Conservation (phyloP, 2,888 invertebrate species). For the Eupeodes luniger region DNA sequence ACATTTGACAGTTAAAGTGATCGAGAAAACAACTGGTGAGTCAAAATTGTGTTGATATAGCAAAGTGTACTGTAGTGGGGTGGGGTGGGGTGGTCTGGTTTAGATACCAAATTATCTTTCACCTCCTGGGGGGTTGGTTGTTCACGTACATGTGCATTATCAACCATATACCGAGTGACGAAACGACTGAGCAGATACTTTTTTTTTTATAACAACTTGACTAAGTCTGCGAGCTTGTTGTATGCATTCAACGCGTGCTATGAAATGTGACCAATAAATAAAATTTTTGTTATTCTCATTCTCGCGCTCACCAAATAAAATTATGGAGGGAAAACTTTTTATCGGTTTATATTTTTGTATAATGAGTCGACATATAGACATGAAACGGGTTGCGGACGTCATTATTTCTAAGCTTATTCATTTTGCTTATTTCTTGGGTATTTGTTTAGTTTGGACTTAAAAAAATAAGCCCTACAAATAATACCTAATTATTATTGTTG, state of each 20-base stretch:
- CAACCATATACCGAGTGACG: background rate
- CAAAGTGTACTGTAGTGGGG: too few species aligned
- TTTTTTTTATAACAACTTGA: background rate
- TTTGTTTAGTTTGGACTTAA: background rate
- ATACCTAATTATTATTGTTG: background rate
- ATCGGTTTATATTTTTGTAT: background rate
- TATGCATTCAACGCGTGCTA: slow-evolving; percentile 26
- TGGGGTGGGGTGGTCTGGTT: background rate
- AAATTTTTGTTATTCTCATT: background rate
- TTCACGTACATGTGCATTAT: slow-evolving; percentile 12
- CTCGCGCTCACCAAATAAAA: background rate
- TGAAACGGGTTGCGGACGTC: slow-evolving; percentile 10
- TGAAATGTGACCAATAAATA: slow-evolving; percentile 22
- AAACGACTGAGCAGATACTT: slow-evolving; percentile 7
- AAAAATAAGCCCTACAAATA: background rate
- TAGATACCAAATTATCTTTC: background rate
- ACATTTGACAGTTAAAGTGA: slow-evolving; percentile 79
- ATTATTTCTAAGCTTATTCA: slow-evolving; percentile 14
- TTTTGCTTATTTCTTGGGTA: background rate
- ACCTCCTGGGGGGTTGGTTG: slow-evolving; percentile 36
- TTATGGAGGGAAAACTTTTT: slow-evolving; percentile 39
- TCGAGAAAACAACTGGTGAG: slow-evolving; percentile 78
- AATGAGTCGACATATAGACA: slow-evolving; percentile 16
- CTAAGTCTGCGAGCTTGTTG: background rate
- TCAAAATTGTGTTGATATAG: background rate